A percentile compares a stretch with the other conserved stretches of the same genome.
Conservation (phyloP, 2,888 invertebrate species). For the Apamea crenata region DNA sequence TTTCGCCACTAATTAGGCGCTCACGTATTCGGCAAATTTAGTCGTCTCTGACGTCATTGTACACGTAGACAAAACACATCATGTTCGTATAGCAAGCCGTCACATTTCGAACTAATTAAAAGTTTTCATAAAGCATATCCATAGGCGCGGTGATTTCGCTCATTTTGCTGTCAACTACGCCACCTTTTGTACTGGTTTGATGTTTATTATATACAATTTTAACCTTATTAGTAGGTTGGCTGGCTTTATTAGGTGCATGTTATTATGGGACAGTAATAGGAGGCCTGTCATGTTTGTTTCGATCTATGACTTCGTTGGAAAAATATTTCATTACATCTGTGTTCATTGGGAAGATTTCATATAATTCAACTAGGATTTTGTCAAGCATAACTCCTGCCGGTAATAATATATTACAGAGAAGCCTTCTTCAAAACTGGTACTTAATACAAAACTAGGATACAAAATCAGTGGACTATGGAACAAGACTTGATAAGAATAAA, state of each 20-base stretch:
- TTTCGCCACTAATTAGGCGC: conserved; percentile 52
- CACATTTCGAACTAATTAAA: conserved; percentile 47
- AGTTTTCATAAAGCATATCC: conserved; percentile 36
- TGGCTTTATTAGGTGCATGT: conserved; percentile 27
- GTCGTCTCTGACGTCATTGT: conserved; percentile 19
- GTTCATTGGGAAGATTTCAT: conserved; percentile 6
- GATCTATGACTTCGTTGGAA: conserved; percentile 9
- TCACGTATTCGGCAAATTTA: conserved; percentile 36
- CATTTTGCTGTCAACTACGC: conserved; percentile 35
- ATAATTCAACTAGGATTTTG: not conserved
- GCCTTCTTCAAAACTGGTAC: not conserved
- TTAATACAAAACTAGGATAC: not conserved
- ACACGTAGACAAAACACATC: conserved; percentile 42
- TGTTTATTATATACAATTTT: conserved; percentile 49
- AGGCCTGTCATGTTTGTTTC: conserved; percentile 10
- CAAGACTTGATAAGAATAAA: not conserved
- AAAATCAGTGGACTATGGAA: not conserved
- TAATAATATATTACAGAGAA: not conserved
- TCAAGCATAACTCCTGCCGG: not conserved
- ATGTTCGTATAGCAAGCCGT: conserved; percentile 30
- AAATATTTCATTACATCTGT: conserved; percentile 1
- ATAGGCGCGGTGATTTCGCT: conserved; percentile 16
- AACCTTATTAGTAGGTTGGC: conserved; percentile 21
- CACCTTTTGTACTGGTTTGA: conserved; percentile 39
- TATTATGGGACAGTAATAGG: conserved; percentile 29